phyloP scores from a whole-genome alignment of 2,113 vertebrate genomes.

The Penelope pileata region DNA sequence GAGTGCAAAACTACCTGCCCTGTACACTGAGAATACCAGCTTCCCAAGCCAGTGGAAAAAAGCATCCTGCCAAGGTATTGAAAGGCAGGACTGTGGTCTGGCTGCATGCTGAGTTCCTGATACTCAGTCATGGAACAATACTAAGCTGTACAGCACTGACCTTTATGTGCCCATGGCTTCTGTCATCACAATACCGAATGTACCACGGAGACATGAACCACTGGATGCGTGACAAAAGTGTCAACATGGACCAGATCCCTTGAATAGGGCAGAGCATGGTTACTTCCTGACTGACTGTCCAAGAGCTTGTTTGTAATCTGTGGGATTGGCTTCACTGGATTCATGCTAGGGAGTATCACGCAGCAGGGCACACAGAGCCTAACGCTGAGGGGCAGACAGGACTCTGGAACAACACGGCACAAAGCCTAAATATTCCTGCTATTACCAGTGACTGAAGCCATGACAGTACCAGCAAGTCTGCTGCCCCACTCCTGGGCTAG shows the following conservation, averaged over 20 bases:
- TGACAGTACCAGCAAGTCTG: background rate
- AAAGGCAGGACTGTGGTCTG: background rate
- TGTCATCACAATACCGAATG: background rate
- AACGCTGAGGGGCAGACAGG: background rate
- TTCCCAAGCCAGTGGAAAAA: background rate
- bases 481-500: background rate
- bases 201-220: background rate
- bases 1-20: background rate
- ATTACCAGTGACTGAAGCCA: background rate
- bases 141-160: accelerated
- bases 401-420: background rate
- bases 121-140: background rate
- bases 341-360: background rate
- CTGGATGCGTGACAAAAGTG: background rate
- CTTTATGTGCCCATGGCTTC: background rate
- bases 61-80: accelerated
- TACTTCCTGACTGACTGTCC: background rate
- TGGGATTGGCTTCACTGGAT: background rate
- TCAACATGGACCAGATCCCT: background rate
- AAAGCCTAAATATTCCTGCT: background rate
- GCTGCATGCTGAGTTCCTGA: background rate
- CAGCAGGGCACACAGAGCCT: background rate
- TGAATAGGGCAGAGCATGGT: no score
- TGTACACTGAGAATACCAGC: accelerated
- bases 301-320: background rate